Evolutionary conservation across 2,797 vertebrate species (phyloP), one percentile per base, ranked within the genome.

Genomic region (Ptychadena robeensis): DNA sequence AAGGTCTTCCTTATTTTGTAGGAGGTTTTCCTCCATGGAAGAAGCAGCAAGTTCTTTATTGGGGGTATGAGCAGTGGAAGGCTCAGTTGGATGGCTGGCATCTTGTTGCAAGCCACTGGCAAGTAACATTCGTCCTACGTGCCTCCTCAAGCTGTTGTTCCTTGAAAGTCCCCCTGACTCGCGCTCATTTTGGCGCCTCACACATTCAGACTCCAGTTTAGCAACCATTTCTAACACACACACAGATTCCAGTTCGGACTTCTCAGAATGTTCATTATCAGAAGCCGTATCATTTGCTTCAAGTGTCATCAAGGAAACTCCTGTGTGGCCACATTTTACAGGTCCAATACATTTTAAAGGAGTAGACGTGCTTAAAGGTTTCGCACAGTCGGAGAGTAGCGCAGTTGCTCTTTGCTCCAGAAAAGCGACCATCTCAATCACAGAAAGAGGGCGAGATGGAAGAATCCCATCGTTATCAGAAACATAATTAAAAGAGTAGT

Each of bases 391-490:
- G 0, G 87, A 90, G 81, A 94, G 92, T 57, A 94, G 90, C 79
- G 94, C 90, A 0, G 86, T 94, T 0, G 93, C 94, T 82, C 95
- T 93, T 85, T 96, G 96, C 89, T 98, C 98, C 66, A 99, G 90
- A 63, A 96, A 96, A 0, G 96, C 96, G 32, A 99, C 97, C 95
- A 98, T 98, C 90, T 98, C 96, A 3, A 95, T 94, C n/a, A 99
- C 97, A 0, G 97, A 98, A 18, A 97, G 87, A 1, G 91, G 90
- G 25, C 94, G 91, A 68, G 89, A 92, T 0, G 90, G 87, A 82
- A 88, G 91, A 0, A 87, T 32, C 0, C 88, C 88, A 0, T 91
- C 93, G 0, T 85, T 86, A 0, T 44, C 57, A 15, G 92, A 91
- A 0, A 86, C 88, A 0, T 79, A 89, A 61, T 92, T 93, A 80